These are phyloP conservation scores for Hystrix brachyura DNA, from an alignment of 2,113 vertebrate species.

Conservation along the genomic window DNA sequence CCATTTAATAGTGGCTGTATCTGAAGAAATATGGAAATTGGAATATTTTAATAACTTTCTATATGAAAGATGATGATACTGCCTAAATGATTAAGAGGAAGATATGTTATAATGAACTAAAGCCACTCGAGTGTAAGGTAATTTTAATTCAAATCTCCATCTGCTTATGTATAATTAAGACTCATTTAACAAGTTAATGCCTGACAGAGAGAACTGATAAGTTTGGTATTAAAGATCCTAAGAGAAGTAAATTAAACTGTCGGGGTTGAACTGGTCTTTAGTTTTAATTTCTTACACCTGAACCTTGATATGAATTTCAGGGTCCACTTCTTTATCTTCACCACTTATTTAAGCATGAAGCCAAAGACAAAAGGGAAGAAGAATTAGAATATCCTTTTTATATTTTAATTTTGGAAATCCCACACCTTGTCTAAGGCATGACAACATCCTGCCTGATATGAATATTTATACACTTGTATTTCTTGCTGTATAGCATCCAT, in stretches of 20 bases:
- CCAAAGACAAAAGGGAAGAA: constrained; percentile 51
- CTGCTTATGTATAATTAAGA: constrained; percentile 95
- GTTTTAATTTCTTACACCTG: constrained; percentile 88
- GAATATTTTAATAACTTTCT: constrained; percentile 92
- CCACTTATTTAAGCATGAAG: constrained; percentile 72
- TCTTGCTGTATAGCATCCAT: constrained; percentile 76
- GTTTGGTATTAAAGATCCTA: constrained; percentile 90
- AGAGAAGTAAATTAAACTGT: constrained; percentile 92
- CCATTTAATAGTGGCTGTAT: constrained; percentile 91
- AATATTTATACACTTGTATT: constrained; percentile 87
- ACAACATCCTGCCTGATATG: constrained; percentile 84
- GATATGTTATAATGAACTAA: constrained; percentile 96
- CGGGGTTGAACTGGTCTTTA: constrained; percentile 87
- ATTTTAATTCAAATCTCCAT: constrained; percentile 98
- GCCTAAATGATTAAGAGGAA: constrained; percentile 94
- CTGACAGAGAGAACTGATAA: constrained; percentile 92
- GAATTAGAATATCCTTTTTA: constrained; percentile 57
- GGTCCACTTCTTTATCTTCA: constrained; percentile 82
- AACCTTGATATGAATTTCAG: constrained; percentile 85
- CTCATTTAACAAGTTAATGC: constrained; percentile 95
- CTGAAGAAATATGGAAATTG: constrained; percentile 92
- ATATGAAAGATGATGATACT: constrained; percentile 92
- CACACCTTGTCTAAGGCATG: constrained; percentile 71
- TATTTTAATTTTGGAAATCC: constrained; percentile 85
- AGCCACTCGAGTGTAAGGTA: constrained; percentile 94